These are phyloP conservation scores for Malurus cyaneus DNA, from an alignment of 2,113 vertebrate genomes.

Conservation along the genomic window DNA sequence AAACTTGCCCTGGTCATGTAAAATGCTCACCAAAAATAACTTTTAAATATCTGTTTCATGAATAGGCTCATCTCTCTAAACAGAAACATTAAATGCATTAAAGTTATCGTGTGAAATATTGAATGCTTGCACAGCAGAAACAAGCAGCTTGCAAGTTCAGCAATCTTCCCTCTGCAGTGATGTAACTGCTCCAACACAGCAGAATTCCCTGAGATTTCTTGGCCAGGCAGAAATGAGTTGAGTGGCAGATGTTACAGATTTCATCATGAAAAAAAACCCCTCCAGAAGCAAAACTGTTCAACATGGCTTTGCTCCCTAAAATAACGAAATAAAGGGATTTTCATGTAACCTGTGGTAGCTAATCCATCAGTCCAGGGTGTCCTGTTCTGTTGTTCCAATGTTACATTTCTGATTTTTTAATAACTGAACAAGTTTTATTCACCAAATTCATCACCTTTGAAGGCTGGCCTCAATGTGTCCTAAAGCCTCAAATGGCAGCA, in stretches of 20 bases:
- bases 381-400: background rate
- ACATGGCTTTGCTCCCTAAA: background rate
- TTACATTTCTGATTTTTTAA: background rate
- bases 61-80: background rate
- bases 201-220: background rate
- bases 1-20: constrained; percentile 30
- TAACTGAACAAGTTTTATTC: background rate
- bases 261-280: background rate
- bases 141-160: constrained; percentile 43
- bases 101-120: background rate
- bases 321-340: background rate
- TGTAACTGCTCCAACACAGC: background rate
- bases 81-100: background rate
- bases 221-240: background rate
- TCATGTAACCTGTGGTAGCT: rapidly evolving
- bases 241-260: background rate
- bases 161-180: background rate
- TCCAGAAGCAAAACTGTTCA: background rate
- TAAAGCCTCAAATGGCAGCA: background rate
- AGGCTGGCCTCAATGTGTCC: background rate
- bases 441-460: background rate
- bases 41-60: constrained; percentile 5
- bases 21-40: constrained; percentile 26
- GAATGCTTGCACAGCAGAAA: constrained; percentile 52
- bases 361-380: background rate